These are phyloP conservation scores for Schizothorax lantsangensis DNA, from an alignment of 2,797 vertebrate species.

Conservation along the genomic window DNA sequence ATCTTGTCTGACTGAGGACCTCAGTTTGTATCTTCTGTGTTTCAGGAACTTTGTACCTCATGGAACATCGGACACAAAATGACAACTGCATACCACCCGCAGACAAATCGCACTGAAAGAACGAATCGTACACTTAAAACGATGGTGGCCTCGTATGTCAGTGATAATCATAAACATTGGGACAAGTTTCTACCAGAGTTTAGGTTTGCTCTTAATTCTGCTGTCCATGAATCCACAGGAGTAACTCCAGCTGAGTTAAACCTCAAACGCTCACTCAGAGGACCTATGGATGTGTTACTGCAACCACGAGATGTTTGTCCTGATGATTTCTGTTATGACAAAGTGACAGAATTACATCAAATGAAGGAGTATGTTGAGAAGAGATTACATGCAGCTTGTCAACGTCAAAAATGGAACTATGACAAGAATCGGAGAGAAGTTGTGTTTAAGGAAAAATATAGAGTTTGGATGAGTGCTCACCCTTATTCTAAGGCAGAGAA, in stretches of 20 bases:
- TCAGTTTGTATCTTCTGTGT: too few species aligned
- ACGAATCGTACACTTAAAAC: too few species aligned
- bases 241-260: too few species aligned
- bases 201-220: too few species aligned
- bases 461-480: neutral
- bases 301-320: neutral
- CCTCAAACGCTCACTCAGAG: too few species aligned
- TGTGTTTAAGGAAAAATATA: neutral
- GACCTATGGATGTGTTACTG: neutral
- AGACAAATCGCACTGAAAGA: neutral
- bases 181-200: too few species aligned
- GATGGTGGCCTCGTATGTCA: too few species aligned
- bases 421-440: neutral
- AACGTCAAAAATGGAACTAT: neutral
- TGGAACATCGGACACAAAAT: neutral
- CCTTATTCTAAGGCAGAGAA: too few species aligned
- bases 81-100: neutral
- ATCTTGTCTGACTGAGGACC: too few species aligned
- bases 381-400: neutral
- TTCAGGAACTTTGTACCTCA: too few species aligned
- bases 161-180: too few species aligned
- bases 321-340: neutral
- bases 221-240: too few species aligned
- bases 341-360: neutral
- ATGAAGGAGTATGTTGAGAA: neutral